A percentile compares a stretch with the other conserved stretches of the same genome.
phyloP scores from a whole-genome alignment of 2,888 invertebrate genomes.

The Deilephila elpenor region DNA sequence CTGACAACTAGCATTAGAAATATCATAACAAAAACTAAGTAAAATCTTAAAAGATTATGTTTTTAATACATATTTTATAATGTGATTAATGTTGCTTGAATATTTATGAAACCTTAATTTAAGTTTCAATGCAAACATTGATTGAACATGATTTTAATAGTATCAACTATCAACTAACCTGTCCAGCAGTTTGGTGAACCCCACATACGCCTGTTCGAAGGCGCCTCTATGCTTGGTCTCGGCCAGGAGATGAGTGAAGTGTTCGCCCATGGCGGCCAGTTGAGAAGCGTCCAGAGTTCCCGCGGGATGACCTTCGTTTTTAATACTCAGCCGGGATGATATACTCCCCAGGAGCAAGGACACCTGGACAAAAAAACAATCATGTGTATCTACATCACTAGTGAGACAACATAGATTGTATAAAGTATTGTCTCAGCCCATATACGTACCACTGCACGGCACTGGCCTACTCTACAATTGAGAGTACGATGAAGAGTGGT shows the following conservation, averaged over 20 bases:
- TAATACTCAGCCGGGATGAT: slow-evolving; percentile 78
- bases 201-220: slow-evolving; percentile 97
- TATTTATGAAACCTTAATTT: too few relatives aligned
- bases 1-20: too few relatives aligned
- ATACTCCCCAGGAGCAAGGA: slow-evolving; percentile 89
- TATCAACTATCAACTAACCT: slow-evolving; percentile 71
- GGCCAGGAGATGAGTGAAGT: slow-evolving; percentile 87
- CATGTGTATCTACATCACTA: neutral
- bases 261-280: slow-evolving; percentile 86
- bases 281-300: slow-evolving; percentile 77
- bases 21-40: too few relatives aligned
- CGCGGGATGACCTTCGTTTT: slow-evolving; percentile 36
- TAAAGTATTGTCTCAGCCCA: too few relatives aligned
- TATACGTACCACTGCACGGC: too few relatives aligned
- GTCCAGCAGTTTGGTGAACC: slow-evolving; percentile 90
- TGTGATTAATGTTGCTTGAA: too few relatives aligned
- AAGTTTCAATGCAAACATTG: too few relatives aligned
- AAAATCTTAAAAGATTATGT: too few relatives aligned
- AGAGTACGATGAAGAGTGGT: too few relatives aligned
- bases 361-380: slow-evolving; percentile 56
- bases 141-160: too few relatives aligned
- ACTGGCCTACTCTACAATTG: too few relatives aligned
- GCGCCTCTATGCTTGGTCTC: slow-evolving; percentile 97
- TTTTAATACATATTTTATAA: too few relatives aligned
- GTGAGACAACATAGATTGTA: neutral